Conservation (phyloP, 2,113 vertebrate genomes). For the Hiodon tergisus region DNA sequence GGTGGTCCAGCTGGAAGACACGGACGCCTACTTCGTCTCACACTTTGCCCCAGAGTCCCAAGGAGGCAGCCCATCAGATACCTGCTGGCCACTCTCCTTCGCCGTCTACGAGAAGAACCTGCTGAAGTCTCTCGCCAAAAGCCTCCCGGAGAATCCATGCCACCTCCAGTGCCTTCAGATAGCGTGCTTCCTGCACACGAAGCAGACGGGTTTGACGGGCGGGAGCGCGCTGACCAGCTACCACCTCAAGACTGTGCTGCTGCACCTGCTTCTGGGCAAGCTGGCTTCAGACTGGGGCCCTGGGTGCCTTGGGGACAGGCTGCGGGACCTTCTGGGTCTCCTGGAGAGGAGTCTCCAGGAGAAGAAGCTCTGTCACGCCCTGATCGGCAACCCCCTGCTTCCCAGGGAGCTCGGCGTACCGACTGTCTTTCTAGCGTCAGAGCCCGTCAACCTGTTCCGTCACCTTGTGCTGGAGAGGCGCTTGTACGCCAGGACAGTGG, state of each 20-base stretch:
- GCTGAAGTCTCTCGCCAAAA: conserved; percentile 73
- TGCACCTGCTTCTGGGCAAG: conserved; percentile 73
- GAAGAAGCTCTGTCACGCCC: conserved; percentile 82
- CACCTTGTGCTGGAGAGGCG: conserved; percentile 74
- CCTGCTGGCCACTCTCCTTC: conserved; percentile 80
- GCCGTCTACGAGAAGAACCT: conserved; percentile 84
- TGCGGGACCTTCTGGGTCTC: conserved; percentile 75
- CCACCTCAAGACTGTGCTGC: conserved; percentile 82
- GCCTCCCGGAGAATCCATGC: conserved; percentile 74
- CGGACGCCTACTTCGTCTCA: conserved; percentile 79
- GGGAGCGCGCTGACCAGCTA: conserved; percentile 72
- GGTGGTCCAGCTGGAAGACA: conserved; percentile 75
- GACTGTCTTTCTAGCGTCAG: conserved; percentile 58
- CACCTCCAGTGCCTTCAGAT: conserved; percentile 89
- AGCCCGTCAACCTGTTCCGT: conserved; percentile 86
- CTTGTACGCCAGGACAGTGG: conserved; percentile 66
- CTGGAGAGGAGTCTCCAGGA: conserved; percentile 80
- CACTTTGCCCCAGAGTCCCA: conserved; percentile 63
- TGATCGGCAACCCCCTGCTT: conserved; percentile 77
- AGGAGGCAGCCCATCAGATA: conserved; percentile 51
- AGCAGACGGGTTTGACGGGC: conserved; percentile 78
- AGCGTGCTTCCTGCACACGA: conserved; percentile 79
- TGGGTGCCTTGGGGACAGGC: conserved; percentile 57
- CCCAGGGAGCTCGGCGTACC: conserved; percentile 70
- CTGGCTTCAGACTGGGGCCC: conserved; percentile 60